Evolutionary conservation across 2,888 invertebrate species (phyloP), one percentile per base, ranked within the genome.

Genomic region (Diloba caeruleocephala): DNA sequence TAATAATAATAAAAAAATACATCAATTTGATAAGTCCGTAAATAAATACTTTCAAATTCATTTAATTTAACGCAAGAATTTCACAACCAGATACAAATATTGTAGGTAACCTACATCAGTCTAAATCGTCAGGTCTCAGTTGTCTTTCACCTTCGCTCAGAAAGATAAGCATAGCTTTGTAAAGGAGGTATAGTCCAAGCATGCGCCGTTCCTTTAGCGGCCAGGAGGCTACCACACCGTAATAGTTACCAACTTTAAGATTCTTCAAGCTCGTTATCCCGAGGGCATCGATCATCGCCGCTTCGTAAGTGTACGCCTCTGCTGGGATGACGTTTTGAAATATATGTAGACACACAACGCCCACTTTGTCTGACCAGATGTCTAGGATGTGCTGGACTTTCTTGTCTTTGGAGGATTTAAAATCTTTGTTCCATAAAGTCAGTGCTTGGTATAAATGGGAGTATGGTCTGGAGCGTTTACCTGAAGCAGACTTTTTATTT

Each of bases 251-350:
- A 23, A 91, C 87, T 78, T 96, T 96, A 12, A 95, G 87, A 86
- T 99, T 99, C 25, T 96, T 96, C 64, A 98, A 87, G 78, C 96
- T 96, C 0, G 94, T 85, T 3, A 97, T 74, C 0, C 97, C 97
- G 5, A 99, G 84, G 0, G 98, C 97, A 73, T 98, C 97, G 10
- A 99, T 98, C 95, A 99, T 98, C 7, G 97, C 96, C 0, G 99
- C 99, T 87, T 99, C 99, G 60, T 99, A 94, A 0, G 98, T 98
- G 70, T 96, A 98, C 0, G 99, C 99, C 85, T 99, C 99, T 0
- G 96, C 97, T 0, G 98, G 97, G 38, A 98, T 96, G 0, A 97
- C 96, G 84, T 98, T 98, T 76, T 98, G 98, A 83, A 98, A 99
- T 33, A 98, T 95, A 74, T 98, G 98, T 0, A 99, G 91, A 50